A percentile compares a stretch with the other conserved stretches of the same genome.
Conservation (phyloP, 2,113 vertebrate genomes). For the Nansenia antarctica region DNA sequence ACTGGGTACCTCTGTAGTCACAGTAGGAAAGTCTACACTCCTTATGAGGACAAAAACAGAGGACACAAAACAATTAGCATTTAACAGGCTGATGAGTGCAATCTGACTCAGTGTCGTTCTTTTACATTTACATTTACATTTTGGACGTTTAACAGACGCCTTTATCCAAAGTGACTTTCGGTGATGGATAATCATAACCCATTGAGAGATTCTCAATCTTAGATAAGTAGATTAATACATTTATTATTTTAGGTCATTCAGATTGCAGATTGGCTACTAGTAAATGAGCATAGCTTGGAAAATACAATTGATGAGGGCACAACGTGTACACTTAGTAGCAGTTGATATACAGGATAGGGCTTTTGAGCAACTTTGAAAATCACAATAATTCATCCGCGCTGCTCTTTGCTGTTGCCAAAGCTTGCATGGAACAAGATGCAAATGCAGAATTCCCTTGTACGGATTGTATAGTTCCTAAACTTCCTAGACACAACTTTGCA, state of each 20-base stretch:
- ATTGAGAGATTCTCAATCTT: not conserved
- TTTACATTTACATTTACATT: too few species aligned
- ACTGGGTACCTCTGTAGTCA: not conserved
- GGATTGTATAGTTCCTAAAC: not conserved
- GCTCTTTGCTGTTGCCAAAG: too few species aligned
- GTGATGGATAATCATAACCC: not conserved
- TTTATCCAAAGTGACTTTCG: too few species aligned
- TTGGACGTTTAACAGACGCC: too few species aligned
- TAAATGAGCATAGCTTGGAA: not conserved
- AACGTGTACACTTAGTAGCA: not conserved
- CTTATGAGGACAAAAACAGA: too few species aligned
- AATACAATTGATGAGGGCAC: not conserved
- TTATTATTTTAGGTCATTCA: not conserved
- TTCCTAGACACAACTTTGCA: not conserved
- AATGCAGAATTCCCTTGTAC: conserved; percentile 34
- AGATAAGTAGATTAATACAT: not conserved
- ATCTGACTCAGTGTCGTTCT: too few species aligned
- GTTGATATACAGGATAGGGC: too few species aligned
- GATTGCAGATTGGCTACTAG: not conserved
- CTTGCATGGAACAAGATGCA: not conserved
- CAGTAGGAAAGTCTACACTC: not conserved
- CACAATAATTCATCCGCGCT: too few species aligned
- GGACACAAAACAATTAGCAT: too few species aligned
- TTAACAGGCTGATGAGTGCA: too few species aligned
- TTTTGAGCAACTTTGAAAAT: too few species aligned